Evolutionary conservation across 2,113 vertebrate species (phyloP), one percentile per base, ranked within the genome.

Genomic region (Calypte anna): DNA sequence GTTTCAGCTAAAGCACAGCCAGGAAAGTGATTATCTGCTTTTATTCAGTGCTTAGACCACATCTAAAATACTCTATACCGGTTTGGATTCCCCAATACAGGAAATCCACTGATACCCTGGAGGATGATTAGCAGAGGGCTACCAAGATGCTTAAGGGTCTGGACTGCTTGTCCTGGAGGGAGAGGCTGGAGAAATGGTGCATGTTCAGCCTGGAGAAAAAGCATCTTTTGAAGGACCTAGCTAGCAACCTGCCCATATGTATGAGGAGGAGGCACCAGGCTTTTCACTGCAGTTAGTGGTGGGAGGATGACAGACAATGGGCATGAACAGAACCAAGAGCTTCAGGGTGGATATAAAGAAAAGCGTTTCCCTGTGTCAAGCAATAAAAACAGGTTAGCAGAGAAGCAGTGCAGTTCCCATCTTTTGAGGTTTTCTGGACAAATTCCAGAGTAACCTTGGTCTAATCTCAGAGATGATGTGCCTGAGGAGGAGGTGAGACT

Each of bases 241-340:
- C 57, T 24, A 87, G 38, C 12, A 90, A 31, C 31, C 57, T 51
- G 24, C 10, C n/a, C 58, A n/a, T 28, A 30, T 10, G 31, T 18
- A 50, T 0, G 3, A 48, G 31, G 53, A 94, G 18, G 54, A 68
- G 66, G 44, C 18, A 89, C 23, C 48, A 90, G 62, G 43, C 53
- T 79, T 58, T 53, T 57, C 58, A 63, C 1, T 3, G 40, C n/a
- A 76, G 44, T 0, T 0, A 12, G 7, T 27, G 44, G 43, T 53
- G 33, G 46, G 53, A 95, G 48, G 44, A 85, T 72, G 62, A 38
- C 53, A 93, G 51, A 63, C 21, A 91, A 57, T 6, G 30, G 58
- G 27, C 66, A 87, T 64, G 57, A 86, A 57, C 9, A 25, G 40
- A 85, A 80, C 82, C 16, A 53, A 68, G 62, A 85, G 17, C 11